Evolutionary conservation across 2,888 invertebrate species (phyloP).

Genomic region (Agonopterix alstromeriana): DNA sequence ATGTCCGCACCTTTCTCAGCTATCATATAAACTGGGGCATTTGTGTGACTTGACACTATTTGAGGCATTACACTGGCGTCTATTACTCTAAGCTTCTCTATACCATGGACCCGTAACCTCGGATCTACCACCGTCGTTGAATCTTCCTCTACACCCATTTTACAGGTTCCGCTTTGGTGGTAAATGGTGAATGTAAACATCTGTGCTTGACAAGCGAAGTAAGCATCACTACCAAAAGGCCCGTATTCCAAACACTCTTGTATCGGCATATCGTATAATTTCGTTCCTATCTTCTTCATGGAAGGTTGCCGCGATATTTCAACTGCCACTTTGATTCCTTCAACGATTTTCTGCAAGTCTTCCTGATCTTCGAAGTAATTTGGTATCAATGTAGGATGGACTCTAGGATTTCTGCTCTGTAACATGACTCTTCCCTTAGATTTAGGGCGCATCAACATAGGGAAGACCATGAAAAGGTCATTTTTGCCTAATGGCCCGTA

Average conservation of each 20-base stretch:
- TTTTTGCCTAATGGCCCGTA: conserved; percentile 51
- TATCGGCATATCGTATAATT: conserved; percentile 77
- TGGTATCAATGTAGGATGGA: conserved; percentile 84
- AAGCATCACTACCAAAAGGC: conserved; percentile 79
- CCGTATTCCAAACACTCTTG: conserved; percentile 75
- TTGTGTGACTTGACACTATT: conserved; percentile 86
- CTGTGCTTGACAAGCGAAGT: conserved; percentile 81
- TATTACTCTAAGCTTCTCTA: conserved; percentile 82
- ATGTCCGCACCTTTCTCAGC: conserved; percentile 87
- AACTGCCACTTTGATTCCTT: conserved; percentile 78
- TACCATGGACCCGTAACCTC: conserved; percentile 79
- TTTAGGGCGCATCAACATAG: conserved; percentile 83
- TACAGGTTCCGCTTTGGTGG: conserved; percentile 81
- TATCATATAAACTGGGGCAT: conserved; percentile 87
- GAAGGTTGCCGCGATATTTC: conserved; percentile 76
- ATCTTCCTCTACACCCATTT: conserved; percentile 78
- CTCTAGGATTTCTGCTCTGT: conserved; percentile 82
- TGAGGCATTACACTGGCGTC: conserved; percentile 89
- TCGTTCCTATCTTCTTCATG: conserved; percentile 76
- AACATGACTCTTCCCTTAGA: conserved; percentile 82
- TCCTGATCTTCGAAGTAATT: conserved; percentile 83
- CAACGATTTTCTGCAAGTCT: conserved; percentile 80
- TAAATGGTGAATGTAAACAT: conserved; percentile 83
- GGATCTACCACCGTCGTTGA: conserved; percentile 80
- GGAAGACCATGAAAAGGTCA: conserved; percentile 77